Evolutionary conservation across 2,797 vertebrate genomes (phyloP).

Genomic region (Acropternis orthonyx): DNA sequence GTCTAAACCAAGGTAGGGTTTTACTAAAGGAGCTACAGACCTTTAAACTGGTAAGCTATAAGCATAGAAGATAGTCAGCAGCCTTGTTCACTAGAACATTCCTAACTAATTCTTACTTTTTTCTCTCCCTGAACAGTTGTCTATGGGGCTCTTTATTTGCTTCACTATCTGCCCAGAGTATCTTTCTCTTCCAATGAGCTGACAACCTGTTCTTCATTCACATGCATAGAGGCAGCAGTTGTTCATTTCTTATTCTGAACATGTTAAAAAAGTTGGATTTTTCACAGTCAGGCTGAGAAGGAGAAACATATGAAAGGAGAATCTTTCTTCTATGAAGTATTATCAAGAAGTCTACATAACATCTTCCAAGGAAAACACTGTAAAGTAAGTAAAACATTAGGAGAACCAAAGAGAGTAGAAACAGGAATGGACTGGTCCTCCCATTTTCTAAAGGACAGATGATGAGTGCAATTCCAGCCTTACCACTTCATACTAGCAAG

Average conservation of each 20-base stretch:
- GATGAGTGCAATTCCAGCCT: background rate
- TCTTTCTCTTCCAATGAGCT: background rate
- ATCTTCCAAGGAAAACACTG: background rate
- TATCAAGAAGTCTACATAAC: background rate
- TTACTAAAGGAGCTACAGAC: background rate
- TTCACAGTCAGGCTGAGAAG: background rate
- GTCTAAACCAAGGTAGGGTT: background rate
- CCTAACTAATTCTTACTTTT: background rate
- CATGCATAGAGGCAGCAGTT: background rate
- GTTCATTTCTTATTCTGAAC: background rate
- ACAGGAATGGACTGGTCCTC: background rate
- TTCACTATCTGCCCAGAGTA: background rate
- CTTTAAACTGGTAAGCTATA: background rate
- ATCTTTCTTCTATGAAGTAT: background rate
- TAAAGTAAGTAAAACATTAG: background rate
- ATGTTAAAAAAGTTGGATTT: background rate
- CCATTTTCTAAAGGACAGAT: background rate
- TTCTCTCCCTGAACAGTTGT: background rate
- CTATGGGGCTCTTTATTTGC: background rate
- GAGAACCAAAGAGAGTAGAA: background rate
- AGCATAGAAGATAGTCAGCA: background rate
- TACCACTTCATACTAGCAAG: background rate
- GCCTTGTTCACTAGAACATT: background rate
- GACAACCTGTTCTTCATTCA: background rate
- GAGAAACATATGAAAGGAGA: background rate